Conservation (phyloP, 1,140 invertebrate species). For the Gonatopus flavifemur region DNA sequence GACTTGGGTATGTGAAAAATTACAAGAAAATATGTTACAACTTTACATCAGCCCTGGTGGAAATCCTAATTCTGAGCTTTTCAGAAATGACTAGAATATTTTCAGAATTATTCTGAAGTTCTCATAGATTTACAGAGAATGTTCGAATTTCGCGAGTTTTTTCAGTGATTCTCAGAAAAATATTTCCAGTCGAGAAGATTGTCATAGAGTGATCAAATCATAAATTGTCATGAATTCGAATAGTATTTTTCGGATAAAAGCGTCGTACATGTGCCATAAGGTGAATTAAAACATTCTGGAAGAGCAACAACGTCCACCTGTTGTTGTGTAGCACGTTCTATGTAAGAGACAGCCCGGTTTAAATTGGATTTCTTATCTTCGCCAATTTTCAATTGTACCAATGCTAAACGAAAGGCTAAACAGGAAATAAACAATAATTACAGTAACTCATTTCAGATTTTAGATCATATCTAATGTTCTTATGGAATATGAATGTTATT, state of each 20-base stretch:
- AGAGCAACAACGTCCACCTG: conserved; percentile 79
- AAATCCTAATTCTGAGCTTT: no score
- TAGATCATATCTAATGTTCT: background rate
- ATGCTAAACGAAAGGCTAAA: conserved; percentile 63
- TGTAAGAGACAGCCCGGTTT: conserved; percentile 68
- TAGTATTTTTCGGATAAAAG: no score
- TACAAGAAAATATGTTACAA: no score
- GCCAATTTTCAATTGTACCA: conserved; percentile 79
- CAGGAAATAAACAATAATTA: conserved; percentile 13
- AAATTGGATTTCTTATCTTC: conserved; percentile 78
- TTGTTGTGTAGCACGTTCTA: conserved; percentile 72
- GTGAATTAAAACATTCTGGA: conserved; percentile 94
- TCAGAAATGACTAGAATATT: no score
- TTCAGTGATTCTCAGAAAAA: no score
- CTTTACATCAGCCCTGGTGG: no score
- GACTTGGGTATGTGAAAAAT: no score
- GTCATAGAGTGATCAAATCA: no score
- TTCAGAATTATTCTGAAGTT: no score
- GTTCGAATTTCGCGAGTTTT: no score
- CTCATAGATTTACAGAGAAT: no score
- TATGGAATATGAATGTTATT: background rate
- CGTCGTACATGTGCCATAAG: conserved; percentile 87
- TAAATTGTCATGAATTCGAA: background rate
- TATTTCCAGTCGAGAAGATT: no score
- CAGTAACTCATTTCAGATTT: background rate